These are phyloP conservation scores for Drosophila watanabei DNA, from an alignment of 1,140 invertebrate genomes.

Conservation along the genomic window DNA sequence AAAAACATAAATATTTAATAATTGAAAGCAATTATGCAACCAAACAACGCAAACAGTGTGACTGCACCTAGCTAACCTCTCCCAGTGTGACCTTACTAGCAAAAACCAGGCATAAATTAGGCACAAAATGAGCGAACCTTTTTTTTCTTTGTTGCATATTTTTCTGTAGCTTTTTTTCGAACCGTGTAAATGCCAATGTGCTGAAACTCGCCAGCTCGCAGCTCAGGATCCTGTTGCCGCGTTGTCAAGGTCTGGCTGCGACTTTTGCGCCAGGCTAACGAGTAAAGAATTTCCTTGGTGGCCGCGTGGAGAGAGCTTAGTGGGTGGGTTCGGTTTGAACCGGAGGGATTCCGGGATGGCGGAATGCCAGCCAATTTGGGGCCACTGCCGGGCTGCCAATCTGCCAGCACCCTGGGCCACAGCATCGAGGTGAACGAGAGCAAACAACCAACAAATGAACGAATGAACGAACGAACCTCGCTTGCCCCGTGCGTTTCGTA, in stretches of 20 bases:
- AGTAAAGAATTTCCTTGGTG: constrained; percentile 46
- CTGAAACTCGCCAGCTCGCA: constrained; percentile 10
- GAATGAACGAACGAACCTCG: constrained; percentile 18
- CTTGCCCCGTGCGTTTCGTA: constrained; percentile 4
- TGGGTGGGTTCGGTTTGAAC: background rate
- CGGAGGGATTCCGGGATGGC: constrained; percentile 1
- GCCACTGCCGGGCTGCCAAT: constrained; percentile 25
- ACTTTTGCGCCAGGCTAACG: constrained; percentile 41
- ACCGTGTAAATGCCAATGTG: constrained; percentile 9
- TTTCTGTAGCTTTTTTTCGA: background rate
- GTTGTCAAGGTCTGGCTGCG: constrained; percentile 51
- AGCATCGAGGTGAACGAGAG: constrained; percentile 39
- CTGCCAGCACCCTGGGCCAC: constrained; percentile 24
- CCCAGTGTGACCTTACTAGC: background rate
- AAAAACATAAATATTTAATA: background rate
- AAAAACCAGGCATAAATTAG: constrained; percentile 1
- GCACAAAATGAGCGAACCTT: background rate
- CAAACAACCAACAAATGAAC: constrained; percentile 27
- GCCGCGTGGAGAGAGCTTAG: constrained; percentile 6
- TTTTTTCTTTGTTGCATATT: background rate
- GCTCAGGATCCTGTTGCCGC: constrained; percentile 47
- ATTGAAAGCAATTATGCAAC: background rate
- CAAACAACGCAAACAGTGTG: background rate
- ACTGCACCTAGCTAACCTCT: background rate
- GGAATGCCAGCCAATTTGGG: constrained; percentile 37